Evolutionary conservation across 2,797 vertebrate genomes (phyloP), one percentile per base, ranked within the genome.

Genomic region (Rhynchotus rufescens): DNA sequence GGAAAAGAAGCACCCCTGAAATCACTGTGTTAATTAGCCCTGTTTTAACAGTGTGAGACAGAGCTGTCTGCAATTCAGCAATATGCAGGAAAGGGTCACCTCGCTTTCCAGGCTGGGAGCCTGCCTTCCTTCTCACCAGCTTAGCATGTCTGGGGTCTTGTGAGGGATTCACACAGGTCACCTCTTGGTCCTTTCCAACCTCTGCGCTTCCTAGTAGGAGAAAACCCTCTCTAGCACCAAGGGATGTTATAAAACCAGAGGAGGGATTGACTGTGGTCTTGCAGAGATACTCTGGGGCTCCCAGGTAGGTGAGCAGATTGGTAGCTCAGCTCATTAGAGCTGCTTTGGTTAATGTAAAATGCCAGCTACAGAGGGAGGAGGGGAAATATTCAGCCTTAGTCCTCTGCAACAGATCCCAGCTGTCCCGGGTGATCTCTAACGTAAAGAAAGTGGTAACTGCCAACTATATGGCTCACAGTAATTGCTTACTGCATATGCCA

Each of bases 401-500:
- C 87, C 62, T 96, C 95, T 94, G 97, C 97, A 96, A 93, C 23
- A 69, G 76, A 96, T 82, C 40, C 69, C 76, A 93, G 76, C 79
- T 96, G 96, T 90, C 97, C 47, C 97, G 88, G 85, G 91, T 89
- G 93, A 98, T 90, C 93, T 67, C 36, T 45, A 97, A 82, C 81
- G 34, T 23, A 67, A 59, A 95, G 97, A 91, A 95, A 97, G 97
- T 61, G 95, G 94, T 93, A 97, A 97, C 49, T 42, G 94, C 80
- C 94, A 96, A 78, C 64, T 94, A 73, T 93, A 51, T 25, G 49
- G 12, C 12, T 23, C 49, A 51, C 49, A 51, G 95, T 93, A 97
- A 97, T 49, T 42, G 94, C 79, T 94, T 96, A 78, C 65, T 94
- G 97, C 93, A 89, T 97, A 86, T 97, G 95, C 88, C 88, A 96